Evolutionary conservation across 1,140 invertebrate genomes (phyloP).

Genomic region (Dolichoris vasculosae): DNA sequence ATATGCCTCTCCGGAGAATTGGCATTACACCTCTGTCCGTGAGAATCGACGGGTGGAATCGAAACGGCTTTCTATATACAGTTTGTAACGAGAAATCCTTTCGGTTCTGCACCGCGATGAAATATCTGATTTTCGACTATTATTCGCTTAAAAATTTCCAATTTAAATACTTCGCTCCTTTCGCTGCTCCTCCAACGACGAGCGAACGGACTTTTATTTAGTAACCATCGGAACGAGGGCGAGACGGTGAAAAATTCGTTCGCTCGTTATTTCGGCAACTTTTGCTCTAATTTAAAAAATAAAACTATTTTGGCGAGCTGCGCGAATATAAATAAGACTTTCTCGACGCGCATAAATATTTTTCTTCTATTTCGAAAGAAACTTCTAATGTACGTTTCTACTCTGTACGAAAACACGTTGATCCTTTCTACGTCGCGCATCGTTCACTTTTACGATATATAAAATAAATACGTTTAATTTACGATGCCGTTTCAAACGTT

Average conservation of each 20-base stretch:
- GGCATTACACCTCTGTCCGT: constrained; percentile 45
- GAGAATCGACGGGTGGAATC: constrained; percentile 48
- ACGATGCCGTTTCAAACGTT: neutral
- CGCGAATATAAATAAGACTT: neutral
- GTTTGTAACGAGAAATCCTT: constrained; percentile 15
- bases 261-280: neutral
- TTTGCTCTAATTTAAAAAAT: neutral
- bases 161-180: neutral
- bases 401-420: neutral
- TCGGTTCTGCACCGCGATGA: neutral
- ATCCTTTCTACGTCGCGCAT: neutral
- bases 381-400: too few relatives aligned
- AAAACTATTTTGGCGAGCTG: neutral
- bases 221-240: neutral
- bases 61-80: constrained; percentile 30
- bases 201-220: too few relatives aligned
- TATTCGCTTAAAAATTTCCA: neutral
- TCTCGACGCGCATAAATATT: neutral
- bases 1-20: constrained; percentile 50
- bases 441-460: too few relatives aligned
- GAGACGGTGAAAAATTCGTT: neutral
- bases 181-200: too few relatives aligned
- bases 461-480: neutral
- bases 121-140: constrained; percentile 22
- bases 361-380: neutral